Percentiles rank a stretch among this genome's conserved stretches.
These are phyloP conservation scores for Tinea trinotella DNA, from an alignment of 2,888 invertebrate species.

Conservation along the genomic window DNA sequence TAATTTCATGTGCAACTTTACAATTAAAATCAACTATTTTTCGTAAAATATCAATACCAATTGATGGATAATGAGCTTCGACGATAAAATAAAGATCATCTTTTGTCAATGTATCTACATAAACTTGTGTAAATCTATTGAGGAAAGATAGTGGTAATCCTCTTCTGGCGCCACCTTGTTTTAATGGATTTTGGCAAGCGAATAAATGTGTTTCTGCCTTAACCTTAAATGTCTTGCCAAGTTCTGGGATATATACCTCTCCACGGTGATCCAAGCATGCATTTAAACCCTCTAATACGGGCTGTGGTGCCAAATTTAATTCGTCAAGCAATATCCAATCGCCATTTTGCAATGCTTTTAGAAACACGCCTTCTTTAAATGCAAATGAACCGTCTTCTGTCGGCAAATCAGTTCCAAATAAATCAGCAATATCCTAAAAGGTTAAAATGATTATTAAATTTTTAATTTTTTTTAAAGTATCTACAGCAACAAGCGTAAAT, in stretches of 20 bases:
- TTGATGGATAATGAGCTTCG: constrained; percentile 73
- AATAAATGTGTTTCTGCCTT: constrained; percentile 88
- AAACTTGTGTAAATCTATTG: constrained; percentile 96
- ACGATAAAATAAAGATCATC: constrained; percentile 80
- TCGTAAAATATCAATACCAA: constrained; percentile 73
- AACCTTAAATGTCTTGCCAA: constrained; percentile 88
- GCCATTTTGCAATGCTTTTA: constrained; percentile 92
- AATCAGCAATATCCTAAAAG: constrained; percentile 90
- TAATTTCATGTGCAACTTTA: constrained; percentile 75
- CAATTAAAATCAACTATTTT: constrained; percentile 87
- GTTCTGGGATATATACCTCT: constrained; percentile 95
- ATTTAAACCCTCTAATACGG: constrained; percentile 97
- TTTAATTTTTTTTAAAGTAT: too few species aligned
- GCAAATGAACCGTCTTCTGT: constrained; percentile 94
- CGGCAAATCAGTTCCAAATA: constrained; percentile 98
- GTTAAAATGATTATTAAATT: neutral
- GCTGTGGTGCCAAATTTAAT: constrained; percentile 97
- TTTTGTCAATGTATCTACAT: constrained; percentile 74
- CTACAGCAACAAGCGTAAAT: neutral
- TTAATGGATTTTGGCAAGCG: constrained; percentile 97
- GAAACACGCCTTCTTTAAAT: constrained; percentile 96
- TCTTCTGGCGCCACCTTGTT: constrained; percentile 95
- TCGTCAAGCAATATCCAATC: constrained; percentile 99
- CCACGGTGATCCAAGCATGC: constrained; percentile 98
- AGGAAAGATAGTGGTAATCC: constrained; percentile 97